Conservation (phyloP, 2,113 vertebrate genomes). For the Morone saxatilis region DNA sequence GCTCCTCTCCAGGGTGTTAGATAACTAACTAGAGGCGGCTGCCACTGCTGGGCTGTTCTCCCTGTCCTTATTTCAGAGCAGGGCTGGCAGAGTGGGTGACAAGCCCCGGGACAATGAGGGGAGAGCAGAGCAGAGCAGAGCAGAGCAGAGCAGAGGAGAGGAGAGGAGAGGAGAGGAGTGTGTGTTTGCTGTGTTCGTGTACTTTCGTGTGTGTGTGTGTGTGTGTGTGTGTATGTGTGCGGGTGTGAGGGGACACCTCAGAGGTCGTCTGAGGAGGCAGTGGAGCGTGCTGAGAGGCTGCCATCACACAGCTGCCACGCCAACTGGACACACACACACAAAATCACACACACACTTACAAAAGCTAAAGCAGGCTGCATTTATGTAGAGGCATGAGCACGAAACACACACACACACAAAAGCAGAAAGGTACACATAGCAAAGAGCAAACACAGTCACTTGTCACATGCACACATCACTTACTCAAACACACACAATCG, state of each 20-base stretch:
- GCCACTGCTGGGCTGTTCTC: slow-evolving; percentile 40
- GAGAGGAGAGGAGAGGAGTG: neutral
- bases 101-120: slow-evolving; percentile 19
- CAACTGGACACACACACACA: slow-evolving; percentile 61
- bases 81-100: slow-evolving; percentile 59
- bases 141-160: neutral
- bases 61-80: slow-evolving; percentile 58
- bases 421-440: slow-evolving; percentile 28
- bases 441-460: slow-evolving; percentile 44
- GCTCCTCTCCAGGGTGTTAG: slow-evolving; percentile 66
- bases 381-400: slow-evolving; percentile 16
- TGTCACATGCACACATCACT: slow-evolving; percentile 52
- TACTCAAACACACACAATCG: slow-evolving; percentile 33
- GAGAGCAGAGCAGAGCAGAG: neutral
- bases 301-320: slow-evolving; percentile 76
- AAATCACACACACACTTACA: slow-evolving; percentile 11
- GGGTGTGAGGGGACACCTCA: slow-evolving; percentile 63
- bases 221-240: slow-evolving; percentile 11
- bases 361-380: neutral
- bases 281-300: slow-evolving; percentile 71
- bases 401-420: slow-evolving; percentile 19
- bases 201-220: slow-evolving; percentile 17
- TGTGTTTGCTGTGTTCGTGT: slow-evolving; percentile 20
- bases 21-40: slow-evolving; percentile 65
- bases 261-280: slow-evolving; percentile 75